Evolutionary conservation across 1,140 invertebrate genomes (phyloP), one percentile per base, ranked within the genome.

Genomic region (Trachelipus rathkii): DNA sequence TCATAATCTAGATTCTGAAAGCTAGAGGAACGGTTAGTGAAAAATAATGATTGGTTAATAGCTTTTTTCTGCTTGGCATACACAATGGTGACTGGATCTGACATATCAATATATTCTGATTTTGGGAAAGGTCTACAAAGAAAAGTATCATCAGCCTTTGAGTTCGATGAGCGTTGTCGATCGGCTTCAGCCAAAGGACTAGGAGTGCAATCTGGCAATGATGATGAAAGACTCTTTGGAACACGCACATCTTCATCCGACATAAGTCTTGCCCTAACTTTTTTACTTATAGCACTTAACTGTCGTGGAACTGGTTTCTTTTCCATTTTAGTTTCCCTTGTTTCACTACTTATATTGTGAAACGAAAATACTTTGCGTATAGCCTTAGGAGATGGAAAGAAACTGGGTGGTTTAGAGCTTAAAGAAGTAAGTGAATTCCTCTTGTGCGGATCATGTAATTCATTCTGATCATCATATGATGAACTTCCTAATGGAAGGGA

Each of bases 1-100:
- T 60, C 50, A 13, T 60, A 19, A 3, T 60, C 50, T 60, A 60
- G 8, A 60, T 60, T 60, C 19, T 60, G 50, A 19, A 60, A 60
- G 19, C 19, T 60, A 60, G 50, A 60, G 19, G 50, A 60, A 15
- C 11, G 50, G 50, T 60, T 60, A 60, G 50, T 60, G 50, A 60
- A 60, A 60, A 60, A 60, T 60, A 19, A 60, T 60, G 50, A 13
- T 60, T 60, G 50, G 50, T 60, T 60, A 60, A 60, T 60, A 60
- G 11, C 50, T 4, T 19, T 13, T 19, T 60, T 60, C 50, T 60
- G 11, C 8, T 60, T 60, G 19, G 50, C 11, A 60, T 60, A 60
- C 11, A 60, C 50, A 15, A 60, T 19, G 11, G 50, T 60, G 19
- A 60, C 50, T 15, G 50, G 50, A 13, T 60, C 50, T 60, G 50